Percentiles rank a stretch among this genome's conserved stretches.
These are phyloP conservation scores for Neostethus bicornis DNA, from an alignment of 2,797 vertebrate genomes.

Conservation along the genomic window DNA sequence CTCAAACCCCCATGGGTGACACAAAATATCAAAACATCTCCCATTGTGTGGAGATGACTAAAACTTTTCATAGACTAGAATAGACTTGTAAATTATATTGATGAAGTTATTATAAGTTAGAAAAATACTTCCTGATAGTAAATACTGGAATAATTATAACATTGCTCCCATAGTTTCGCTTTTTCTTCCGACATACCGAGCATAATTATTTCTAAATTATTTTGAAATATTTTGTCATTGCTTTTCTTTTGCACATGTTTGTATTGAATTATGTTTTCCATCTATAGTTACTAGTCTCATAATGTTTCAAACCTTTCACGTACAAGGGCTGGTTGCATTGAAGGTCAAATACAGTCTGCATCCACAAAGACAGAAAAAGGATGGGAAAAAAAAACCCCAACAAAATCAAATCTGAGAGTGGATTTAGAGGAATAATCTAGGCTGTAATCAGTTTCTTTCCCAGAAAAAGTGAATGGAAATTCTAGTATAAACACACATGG, in stretches of 20 bases:
- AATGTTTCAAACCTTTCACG: background rate
- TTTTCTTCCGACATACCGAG: background rate
- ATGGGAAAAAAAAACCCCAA: too few species aligned
- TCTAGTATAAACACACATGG: slow-evolving; percentile 6
- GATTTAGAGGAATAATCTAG: background rate
- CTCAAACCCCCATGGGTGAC: background rate
- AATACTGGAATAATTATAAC: background rate
- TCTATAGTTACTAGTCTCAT: background rate
- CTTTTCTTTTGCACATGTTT: background rate
- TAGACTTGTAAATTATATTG: background rate
- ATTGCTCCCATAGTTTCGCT: background rate
- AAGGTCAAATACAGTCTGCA: background rate
- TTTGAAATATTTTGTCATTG: background rate
- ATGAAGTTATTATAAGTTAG: background rate
- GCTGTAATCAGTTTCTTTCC: slow-evolving; percentile 4
- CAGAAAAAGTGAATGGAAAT: slow-evolving; percentile 6
- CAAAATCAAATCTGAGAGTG: background rate
- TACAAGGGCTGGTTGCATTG: background rate
- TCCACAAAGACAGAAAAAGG: background rate
- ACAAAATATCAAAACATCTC: background rate
- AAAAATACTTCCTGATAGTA: background rate
- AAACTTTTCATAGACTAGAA: background rate
- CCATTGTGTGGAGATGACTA: background rate
- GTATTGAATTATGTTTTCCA: background rate
- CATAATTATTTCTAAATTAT: background rate